These are phyloP conservation scores for Chouioia cunea DNA, from an alignment of 2,888 invertebrate species.

Conservation along the genomic window DNA sequence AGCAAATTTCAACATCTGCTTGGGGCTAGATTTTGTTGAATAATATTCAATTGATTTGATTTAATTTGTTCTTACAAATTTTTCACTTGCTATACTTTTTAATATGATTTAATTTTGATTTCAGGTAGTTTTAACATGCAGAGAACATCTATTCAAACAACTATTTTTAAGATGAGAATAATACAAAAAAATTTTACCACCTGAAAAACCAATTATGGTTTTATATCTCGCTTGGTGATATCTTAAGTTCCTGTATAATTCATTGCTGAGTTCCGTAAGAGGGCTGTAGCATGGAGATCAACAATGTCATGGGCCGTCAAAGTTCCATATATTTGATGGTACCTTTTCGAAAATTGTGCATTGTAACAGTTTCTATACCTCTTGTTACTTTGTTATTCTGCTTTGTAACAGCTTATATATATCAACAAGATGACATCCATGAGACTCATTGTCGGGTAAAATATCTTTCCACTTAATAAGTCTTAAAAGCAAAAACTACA, in stretches of 20 bases:
- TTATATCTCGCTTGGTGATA: conserved; percentile 28
- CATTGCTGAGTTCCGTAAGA: conserved; percentile 25
- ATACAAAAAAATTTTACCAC: conserved; percentile 4
- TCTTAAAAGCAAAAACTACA: too few species aligned
- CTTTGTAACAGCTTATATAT: conserved; percentile 89
- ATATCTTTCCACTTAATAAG: conserved; percentile 49
- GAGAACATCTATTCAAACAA: conserved; percentile 43
- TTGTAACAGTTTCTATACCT: conserved; percentile 87
- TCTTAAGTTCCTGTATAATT: conserved; percentile 43
- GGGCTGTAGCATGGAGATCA: conserved; percentile 60
- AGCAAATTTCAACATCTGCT: too few species aligned
- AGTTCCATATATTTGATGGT: conserved; percentile 77
- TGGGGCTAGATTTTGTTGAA: too few species aligned
- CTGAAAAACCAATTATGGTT: conserved; percentile 41
- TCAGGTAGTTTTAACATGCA: conserved; percentile 47
- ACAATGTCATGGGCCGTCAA: conserved; percentile 61
- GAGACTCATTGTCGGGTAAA: conserved; percentile 95
- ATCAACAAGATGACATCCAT: conserved; percentile 93
- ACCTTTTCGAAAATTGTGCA: conserved; percentile 84
- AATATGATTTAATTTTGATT: conserved; percentile 29
- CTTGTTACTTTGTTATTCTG: conserved; percentile 87
- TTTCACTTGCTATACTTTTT: too few species aligned
- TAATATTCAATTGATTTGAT: too few species aligned
- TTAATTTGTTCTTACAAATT: too few species aligned
- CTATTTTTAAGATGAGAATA: conserved; percentile 12